Conservation (phyloP, 2,113 vertebrate genomes). For the Micronycteris hirsuta region DNA sequence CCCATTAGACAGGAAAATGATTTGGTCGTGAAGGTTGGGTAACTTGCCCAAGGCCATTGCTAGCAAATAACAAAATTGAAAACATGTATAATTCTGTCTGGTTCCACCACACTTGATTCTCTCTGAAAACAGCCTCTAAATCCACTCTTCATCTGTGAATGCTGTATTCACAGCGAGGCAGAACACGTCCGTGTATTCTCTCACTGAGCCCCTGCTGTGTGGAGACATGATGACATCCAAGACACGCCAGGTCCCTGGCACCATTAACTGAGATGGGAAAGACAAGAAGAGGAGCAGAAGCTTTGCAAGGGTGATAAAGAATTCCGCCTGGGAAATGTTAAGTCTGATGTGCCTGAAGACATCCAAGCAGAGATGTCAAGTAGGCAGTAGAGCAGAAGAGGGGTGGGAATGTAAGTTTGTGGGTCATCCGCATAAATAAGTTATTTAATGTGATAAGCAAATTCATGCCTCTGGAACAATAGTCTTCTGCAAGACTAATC, state of each 20-base stretch:
- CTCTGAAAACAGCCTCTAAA: background rate
- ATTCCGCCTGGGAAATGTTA: background rate
- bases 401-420: background rate
- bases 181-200: background rate
- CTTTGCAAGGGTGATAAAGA: background rate
- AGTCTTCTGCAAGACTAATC: slow-evolving; percentile 1
- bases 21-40: background rate
- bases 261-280: background rate
- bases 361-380: background rate
- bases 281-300: background rate
- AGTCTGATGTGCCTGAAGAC: background rate
- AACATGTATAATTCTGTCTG: background rate
- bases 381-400: background rate
- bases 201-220: background rate
- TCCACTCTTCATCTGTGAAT: background rate
- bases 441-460: slow-evolving; percentile 46
- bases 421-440: slow-evolving; percentile 24
- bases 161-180: background rate
- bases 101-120: background rate
- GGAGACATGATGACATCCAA: background rate
- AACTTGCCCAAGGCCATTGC: background rate
- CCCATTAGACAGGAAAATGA: background rate
- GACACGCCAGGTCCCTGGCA: background rate
- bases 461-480: slow-evolving; percentile 39
- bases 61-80: background rate